Base-by-base conservation (phyloP, 1,140 invertebrate genomes). In the Parasteatoda tepidariorum region DNA sequence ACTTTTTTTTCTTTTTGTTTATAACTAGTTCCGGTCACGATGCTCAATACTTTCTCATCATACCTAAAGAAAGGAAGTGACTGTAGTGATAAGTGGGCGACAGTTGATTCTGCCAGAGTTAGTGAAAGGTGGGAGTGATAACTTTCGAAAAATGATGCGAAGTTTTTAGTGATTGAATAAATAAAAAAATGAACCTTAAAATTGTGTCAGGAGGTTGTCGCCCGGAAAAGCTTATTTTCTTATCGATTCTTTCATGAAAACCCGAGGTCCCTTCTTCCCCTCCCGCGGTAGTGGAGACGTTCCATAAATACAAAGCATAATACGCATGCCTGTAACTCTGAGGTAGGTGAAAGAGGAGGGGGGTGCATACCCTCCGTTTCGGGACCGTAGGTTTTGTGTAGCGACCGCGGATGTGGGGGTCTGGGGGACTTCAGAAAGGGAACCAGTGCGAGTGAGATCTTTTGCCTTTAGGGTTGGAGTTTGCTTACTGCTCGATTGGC, bases 151-250 rank as follows among this genome's bases (percentile, higher is more conserved):
- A 22, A 26, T 11, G 57, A n/a, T 26, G 57, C n/a, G n/a, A 71
- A 57, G 57, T 30, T 24, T 59, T 74, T 74, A 5, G 11, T 34
- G 26, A 11, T 24, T 38, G 26, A 54, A 18, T 9, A 18, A 7
- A 7, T 18, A 48, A 28, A 57, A 74, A 33, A 64, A 33, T 30
- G 31, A 74, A n/a, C n/a, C n/a, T n/a, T n/a, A n/a, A 59, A 59
- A 61, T 74, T 59, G 71, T 74, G 71, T 74, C 71, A 74, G 24
- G 55, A 74, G 71, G 71, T 74, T 74, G 71, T 61, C 71, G 71
- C 61, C 71, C 71, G 55, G 31, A 30, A 33, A 61, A 11, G 30
- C 24, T 26, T 34, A 31, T 71, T 74, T 74, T 61, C 71, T 74
- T 74, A 74, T 74, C 71, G 71, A 74, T 74, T 61, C 71, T 26